Conservation (phyloP, 2,113 vertebrate species). For the Dipodomys ordii region DNA sequence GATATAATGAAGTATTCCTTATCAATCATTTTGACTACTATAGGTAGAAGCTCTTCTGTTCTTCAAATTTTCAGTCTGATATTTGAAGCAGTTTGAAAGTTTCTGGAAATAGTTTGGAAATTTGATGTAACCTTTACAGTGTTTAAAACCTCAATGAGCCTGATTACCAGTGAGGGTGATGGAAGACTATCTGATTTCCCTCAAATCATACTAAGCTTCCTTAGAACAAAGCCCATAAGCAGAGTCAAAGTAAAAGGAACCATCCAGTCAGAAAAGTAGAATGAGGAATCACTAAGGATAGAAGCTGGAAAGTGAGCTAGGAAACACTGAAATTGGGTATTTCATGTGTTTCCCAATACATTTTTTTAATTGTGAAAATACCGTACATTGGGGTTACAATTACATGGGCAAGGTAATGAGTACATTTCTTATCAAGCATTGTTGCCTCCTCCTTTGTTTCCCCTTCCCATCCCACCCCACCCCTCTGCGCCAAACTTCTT, state of each 20-base stretch:
- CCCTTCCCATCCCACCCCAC: too few relatives aligned
- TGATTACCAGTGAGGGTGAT: neutral
- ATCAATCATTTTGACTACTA: neutral
- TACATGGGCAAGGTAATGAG: too few relatives aligned
- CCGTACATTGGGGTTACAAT: too few relatives aligned
- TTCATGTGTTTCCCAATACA: neutral
- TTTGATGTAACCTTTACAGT: neutral
- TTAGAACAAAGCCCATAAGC: neutral
- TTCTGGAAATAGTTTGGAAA: neutral
- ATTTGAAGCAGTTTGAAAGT: conserved; percentile 1
- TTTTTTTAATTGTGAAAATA: neutral
- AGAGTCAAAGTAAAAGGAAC: neutral
- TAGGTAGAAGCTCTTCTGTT: neutral
- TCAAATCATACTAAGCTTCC: neutral
- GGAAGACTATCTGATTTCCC: neutral
- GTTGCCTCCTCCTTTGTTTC: too few relatives aligned
- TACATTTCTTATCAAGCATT: too few relatives aligned
- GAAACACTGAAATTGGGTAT: neutral
- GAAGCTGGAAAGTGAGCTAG: too few relatives aligned
- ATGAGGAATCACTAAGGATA: neutral
- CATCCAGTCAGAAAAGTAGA: neutral
- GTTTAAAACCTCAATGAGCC: neutral
- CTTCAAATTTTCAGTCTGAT: neutral
- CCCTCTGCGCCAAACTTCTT: too few relatives aligned
- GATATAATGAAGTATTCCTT: neutral